Evolutionary conservation across 2,797 vertebrate genomes (phyloP), one percentile per base, ranked within the genome.

Genomic region (Silurus aristotelis): DNA sequence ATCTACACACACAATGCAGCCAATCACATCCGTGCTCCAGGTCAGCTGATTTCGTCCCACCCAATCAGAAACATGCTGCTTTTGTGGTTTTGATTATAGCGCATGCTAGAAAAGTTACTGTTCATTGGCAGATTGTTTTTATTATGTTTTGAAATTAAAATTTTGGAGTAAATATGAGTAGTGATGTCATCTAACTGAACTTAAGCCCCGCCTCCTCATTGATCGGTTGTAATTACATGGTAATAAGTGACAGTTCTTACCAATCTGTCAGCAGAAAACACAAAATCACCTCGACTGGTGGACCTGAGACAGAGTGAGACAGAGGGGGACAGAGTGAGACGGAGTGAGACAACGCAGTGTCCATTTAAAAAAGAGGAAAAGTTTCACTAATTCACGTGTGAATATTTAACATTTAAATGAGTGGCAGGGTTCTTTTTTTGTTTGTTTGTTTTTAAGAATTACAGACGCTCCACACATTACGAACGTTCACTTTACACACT

Each of bases 261-360:
- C 96, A 97, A 92, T 87, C 96, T 95, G 92, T 97, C 96, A 5
- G 96, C 96, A 92, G 95, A 97, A 94, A 97, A 97, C n/a, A 97
- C 96, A 82, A 97, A 97, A 94, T 97, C 96, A 79, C 96, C 96
- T 94, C 96, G 95, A 91, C 96, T 97, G 89, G 96, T 96, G 90
- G 95, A 95, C 94, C 96, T 91, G 83, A 48, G 64, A 80, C 56
- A 83, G 22, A 64, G 22, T n/a, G 8, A n/a, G 22, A 64, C 8
- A 25, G 2, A 25, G n/a, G 10, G 9, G 5, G 22, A 64, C 6
- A 25, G 22, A 66, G 64, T 25, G 12, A 66, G 5, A 15, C 7
- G 15, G 64, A 61, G 1, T 56, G 38, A 38, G 31, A 31, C 31
- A 31, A 31, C 31, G 31, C 31, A 31, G 31, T 31, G 31, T 31